These are phyloP conservation scores for Ricordea florida DNA, from an alignment of 92 coral and sea anemone genomes.

Conservation along the genomic window DNA sequence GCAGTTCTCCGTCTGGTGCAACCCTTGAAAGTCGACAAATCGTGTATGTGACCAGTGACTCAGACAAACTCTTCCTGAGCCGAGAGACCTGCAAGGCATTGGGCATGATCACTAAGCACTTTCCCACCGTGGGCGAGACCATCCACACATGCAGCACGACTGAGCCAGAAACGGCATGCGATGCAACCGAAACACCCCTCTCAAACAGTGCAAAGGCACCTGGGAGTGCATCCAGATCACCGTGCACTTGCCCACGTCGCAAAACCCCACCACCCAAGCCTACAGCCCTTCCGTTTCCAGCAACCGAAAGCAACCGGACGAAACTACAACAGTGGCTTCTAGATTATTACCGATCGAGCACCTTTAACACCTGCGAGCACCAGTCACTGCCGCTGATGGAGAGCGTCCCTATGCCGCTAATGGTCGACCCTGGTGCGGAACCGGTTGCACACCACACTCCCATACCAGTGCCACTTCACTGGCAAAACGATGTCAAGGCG, in stretches of 20 bases:
- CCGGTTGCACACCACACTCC: constrained; percentile 72
- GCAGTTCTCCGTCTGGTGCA: constrained; percentile 33
- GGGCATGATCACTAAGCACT: constrained; percentile 23
- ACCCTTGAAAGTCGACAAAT: constrained; percentile 46
- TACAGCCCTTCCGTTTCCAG: constrained; percentile 36
- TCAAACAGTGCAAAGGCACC: neutral
- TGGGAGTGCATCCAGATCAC: neutral
- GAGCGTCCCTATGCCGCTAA: constrained; percentile 39
- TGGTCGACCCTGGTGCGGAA: constrained; percentile 55
- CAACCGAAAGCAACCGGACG: constrained; percentile 27
- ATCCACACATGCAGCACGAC: neutral
- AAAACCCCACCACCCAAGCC: constrained; percentile 48
- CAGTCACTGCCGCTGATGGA: constrained; percentile 63
- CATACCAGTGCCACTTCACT: constrained; percentile 61
- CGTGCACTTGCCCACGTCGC: constrained; percentile 29
- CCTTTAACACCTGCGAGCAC: constrained; percentile 74
- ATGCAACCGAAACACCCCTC: too few relatives aligned
- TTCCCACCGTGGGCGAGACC: constrained; percentile 45
- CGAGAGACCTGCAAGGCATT: constrained; percentile 53
- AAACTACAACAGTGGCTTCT: constrained; percentile 63
- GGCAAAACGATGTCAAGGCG: constrained; percentile 63
- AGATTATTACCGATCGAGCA: constrained; percentile 54
- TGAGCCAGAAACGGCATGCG: neutral
- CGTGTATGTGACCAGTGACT: too few relatives aligned
- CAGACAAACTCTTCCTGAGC: too few relatives aligned